phyloP scores from a whole-genome alignment of 2,888 invertebrate genomes.

The Hirudinaria manillensis region DNA sequence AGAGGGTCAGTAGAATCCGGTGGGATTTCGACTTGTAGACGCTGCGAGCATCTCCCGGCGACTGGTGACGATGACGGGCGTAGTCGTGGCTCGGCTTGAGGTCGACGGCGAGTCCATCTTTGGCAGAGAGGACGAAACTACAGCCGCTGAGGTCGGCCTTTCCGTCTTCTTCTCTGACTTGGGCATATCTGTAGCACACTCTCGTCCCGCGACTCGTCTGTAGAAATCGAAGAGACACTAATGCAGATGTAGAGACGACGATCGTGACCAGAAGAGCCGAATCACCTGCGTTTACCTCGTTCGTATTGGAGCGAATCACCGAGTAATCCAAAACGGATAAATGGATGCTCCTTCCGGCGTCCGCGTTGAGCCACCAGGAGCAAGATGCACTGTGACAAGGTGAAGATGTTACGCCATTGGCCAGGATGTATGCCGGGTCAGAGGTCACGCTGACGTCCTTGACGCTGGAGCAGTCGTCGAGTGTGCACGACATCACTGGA shows the following conservation, averaged over 20 bases:
- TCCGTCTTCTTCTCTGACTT: not conserved
- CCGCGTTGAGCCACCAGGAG: not conserved
- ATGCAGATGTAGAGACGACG: too few species aligned
- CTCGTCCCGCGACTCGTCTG: not conserved
- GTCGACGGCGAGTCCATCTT: not conserved
- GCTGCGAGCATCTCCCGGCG: not conserved
- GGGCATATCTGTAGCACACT: constrained; percentile 7
- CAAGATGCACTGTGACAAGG: constrained; percentile 9
- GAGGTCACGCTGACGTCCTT: constrained; percentile 12
- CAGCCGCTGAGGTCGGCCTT: not conserved
- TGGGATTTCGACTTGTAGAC: constrained; percentile 1
- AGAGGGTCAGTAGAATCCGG: not conserved
- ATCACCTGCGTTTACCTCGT: not conserved
- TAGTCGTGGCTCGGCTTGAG: not conserved
- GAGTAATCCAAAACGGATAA: constrained; percentile 2
- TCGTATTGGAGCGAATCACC: not conserved
- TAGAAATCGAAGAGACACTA: not conserved
- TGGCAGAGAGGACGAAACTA: not conserved
- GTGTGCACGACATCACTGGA: constrained; percentile 5
- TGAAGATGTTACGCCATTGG: not conserved
- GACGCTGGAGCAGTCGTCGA: not conserved
- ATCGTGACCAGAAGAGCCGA: too few species aligned
- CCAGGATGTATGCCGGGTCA: not conserved
- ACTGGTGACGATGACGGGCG: constrained; percentile 7
- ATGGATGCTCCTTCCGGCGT: not conserved